Conservation (phyloP, 2,888 invertebrate species). For the Phortica okadai region DNA sequence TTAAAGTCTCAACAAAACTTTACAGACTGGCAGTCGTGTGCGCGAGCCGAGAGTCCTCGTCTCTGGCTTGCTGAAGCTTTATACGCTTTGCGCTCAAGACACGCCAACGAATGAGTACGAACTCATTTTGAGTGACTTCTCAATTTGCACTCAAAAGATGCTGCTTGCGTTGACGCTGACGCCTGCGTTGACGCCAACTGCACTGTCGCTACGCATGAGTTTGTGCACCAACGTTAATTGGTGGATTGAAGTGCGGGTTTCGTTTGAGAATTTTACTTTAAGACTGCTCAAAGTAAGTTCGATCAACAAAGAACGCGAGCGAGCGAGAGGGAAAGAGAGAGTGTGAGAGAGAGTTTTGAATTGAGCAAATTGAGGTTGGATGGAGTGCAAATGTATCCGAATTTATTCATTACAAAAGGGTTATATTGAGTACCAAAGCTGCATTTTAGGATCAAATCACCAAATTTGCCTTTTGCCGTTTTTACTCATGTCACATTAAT, state of each 20-base stretch:
- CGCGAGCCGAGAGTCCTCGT: neutral
- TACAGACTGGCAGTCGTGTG: neutral
- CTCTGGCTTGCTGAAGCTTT: neutral
- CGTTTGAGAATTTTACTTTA: neutral
- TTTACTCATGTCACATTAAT: too few relatives aligned
- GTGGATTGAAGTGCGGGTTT: neutral
- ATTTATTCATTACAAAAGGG: neutral
- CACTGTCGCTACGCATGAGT: neutral
- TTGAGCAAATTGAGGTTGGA: too few relatives aligned
- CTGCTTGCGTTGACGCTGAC: constrained; percentile 29
- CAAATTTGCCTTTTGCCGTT: too few relatives aligned
- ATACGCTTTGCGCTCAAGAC: neutral
- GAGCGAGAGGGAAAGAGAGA: too few relatives aligned
- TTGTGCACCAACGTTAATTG: constrained; percentile 12
- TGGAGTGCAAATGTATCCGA: neutral
- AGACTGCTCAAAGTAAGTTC: neutral
- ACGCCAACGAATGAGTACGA: neutral
- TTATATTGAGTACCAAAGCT: too few relatives aligned
- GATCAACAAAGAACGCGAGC: neutral
- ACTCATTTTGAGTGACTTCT: neutral
- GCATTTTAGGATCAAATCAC: too few relatives aligned
- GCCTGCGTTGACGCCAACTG: constrained; percentile 27
- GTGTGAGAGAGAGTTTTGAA: too few relatives aligned
- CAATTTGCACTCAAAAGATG: neutral
- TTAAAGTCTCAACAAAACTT: neutral